phyloP scores from a whole-genome alignment of 2,888 invertebrate genomes.

The Schrankia costaestrigalis region DNA sequence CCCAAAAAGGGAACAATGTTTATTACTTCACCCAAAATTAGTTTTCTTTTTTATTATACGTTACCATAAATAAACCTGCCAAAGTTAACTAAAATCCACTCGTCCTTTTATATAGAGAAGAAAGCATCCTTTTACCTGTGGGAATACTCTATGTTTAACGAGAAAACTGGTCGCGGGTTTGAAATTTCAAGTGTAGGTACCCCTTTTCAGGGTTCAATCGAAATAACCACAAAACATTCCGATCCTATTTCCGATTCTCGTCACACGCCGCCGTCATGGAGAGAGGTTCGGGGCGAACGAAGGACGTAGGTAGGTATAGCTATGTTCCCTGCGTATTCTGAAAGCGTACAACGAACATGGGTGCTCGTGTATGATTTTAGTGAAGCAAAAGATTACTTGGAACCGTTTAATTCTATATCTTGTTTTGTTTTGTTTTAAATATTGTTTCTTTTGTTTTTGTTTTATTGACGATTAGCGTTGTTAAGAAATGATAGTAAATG shows the following conservation, averaged over 20 bases:
- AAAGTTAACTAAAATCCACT: slow-evolving; percentile 37
- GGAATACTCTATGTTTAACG: slow-evolving; percentile 55
- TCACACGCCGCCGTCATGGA: slow-evolving; percentile 67
- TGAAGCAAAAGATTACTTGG: slow-evolving; percentile 23
- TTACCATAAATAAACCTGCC: slow-evolving; percentile 36
- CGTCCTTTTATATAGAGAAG: slow-evolving; percentile 38
- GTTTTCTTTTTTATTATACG: slow-evolving; percentile 36
- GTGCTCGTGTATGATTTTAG: slow-evolving; percentile 29
- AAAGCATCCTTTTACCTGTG: slow-evolving; percentile 49
- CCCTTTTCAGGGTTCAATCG: slow-evolving; percentile 70
- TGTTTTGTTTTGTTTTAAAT: background rate
- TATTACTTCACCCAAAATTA: slow-evolving; percentile 35
- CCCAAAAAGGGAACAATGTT: slow-evolving; percentile 29
- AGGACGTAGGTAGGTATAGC: slow-evolving; percentile 40
- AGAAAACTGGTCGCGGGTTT: slow-evolving; percentile 54
- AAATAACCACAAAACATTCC: slow-evolving; percentile 74
- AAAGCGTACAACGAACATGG: slow-evolving; percentile 29
- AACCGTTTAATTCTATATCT: slow-evolving; percentile 8
- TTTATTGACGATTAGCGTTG: no score
- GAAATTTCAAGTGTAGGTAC: slow-evolving; percentile 62
- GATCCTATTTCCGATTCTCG: slow-evolving; percentile 69
- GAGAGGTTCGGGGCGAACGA: slow-evolving; percentile 40
- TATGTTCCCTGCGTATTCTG: slow-evolving; percentile 50
- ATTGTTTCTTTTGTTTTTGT: background rate
- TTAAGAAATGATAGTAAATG: no score